Base-by-base conservation (phyloP, 2,113 vertebrate genomes). In the Anas platyrhynchos region DNA sequence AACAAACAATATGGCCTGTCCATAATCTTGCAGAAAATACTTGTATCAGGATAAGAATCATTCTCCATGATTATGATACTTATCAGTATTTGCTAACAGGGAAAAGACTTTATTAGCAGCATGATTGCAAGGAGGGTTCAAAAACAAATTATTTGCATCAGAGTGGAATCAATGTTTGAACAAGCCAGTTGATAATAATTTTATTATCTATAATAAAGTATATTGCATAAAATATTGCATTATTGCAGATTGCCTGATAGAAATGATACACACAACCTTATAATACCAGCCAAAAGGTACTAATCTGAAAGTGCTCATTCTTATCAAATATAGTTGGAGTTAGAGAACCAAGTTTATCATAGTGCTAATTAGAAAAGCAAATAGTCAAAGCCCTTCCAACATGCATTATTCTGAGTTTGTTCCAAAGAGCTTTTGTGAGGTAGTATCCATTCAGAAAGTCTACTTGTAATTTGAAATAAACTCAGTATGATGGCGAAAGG, bases 311-410 rank as follows among this genome's bases (percentile, higher is more conserved):
- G 14, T 46, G 75, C 65, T 93, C 15, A 61, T 58, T 91, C 93
- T 93, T 90, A 84, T 84, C 76, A 86, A 91, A 82, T 76, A 63
- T 11, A 65, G 43, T 34, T 71, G 31, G 68, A 59, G 31, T 43
- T 83, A 72, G 23, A 68, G 13, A 80, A 14, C 55, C 22, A 65
- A 38, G 38, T 86, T 86, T 91, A 84, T 84, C 66, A 86, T 13
- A 11, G 7, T 26, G 32, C 59, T 85, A 90, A 83, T 78, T 78
- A 86, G 68, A 84, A 97, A 83, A 93, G 68, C 46, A 86, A 95
- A 89, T 8, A 91, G 44, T 82, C 65, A 89, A 93, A 63, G 8
- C 1, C 43, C 59, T 90, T 81, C 56, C 43, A 84, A 54, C 7
- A 52, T n/a, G 5, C 34, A 63, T 67, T 87, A 62, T 36, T 85